A percentile compares a stretch with the other conserved stretches of the same genome.
These are phyloP conservation scores for Plestiodon gilberti DNA, from an alignment of 2,113 vertebrate species.

Conservation along the genomic window DNA sequence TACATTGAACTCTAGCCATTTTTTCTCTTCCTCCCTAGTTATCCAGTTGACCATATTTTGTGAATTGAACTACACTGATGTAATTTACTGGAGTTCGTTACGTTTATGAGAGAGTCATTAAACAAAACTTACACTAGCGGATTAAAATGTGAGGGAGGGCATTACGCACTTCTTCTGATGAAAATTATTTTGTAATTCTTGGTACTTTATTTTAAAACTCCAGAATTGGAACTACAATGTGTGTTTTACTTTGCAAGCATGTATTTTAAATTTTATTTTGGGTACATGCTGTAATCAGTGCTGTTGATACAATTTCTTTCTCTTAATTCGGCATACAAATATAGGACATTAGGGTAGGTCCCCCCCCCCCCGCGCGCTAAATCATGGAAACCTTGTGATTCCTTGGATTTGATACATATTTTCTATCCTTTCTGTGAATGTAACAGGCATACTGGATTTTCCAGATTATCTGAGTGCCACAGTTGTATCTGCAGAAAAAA, in stretches of 20 bases:
- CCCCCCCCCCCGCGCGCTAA: too few species aligned
- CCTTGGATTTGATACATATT: background rate
- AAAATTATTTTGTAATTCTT: background rate
- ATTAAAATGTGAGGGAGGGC: background rate
- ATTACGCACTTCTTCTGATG: background rate
- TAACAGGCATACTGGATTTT: background rate
- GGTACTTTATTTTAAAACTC: background rate
- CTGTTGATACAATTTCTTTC: background rate
- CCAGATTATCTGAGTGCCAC: background rate
- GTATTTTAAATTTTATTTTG: background rate
- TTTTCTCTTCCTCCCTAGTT: background rate
- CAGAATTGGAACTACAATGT: background rate
- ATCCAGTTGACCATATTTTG: background rate
- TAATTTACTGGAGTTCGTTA: background rate
- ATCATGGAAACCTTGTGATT: background rate
- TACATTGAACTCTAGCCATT: background rate
- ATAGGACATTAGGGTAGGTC: background rate
- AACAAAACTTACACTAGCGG: background rate
- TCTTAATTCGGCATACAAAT: too few species aligned
- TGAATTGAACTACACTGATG: background rate
- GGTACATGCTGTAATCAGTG: background rate
- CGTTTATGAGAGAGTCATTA: background rate
- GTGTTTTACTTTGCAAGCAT: background rate
- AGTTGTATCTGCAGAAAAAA: background rate
- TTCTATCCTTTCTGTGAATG: background rate